Evolutionary conservation across 2,113 vertebrate genomes (phyloP), one percentile per base, ranked within the genome.

Genomic region (Amphiprion ocellaris): DNA sequence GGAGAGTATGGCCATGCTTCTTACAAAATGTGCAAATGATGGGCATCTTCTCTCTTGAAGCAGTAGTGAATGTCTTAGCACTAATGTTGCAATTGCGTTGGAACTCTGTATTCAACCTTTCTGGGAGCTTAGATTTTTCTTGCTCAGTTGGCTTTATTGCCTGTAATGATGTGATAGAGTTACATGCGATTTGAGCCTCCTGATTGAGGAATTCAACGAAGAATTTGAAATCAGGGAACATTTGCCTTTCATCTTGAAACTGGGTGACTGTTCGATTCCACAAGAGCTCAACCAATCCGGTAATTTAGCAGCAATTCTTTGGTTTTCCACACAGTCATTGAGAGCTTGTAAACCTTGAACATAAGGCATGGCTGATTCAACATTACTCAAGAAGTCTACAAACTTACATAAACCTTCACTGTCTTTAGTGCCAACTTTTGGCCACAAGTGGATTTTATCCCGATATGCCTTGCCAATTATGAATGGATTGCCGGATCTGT

Each of bases 321-420:
- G 65, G 21, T 80, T 85, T 75, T 87, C 82, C 33, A 69, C 15
- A 37, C 74, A 84, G 44, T 82, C 78, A 49, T 89, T 84, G 0
- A 82, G 50, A 16, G 4, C 5, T 74, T 75, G 62, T 30, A 74
- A 26, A 33, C 53, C 62, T 66, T 58, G 73, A 21, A 75, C 61
- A 49, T 75, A 49, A 0, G 62, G 52, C 14, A 66, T 75, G 3
- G 62, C 73, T 47, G 52, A 66, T 49, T 75, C 41, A 4, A 66
- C 52, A 30, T 61, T 65, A 19, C 23, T 74, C 14, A 74, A 19
- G 21, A 65, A 65, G 21, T 63, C 71, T 2, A 10, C 71, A 79
- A 78, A 81, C 4, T 81, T 62, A 17, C 17, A 4, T 5, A 78
- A 56, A 14, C 72, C 41, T 30, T 68, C 10, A 11, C 17, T 81